These are phyloP conservation scores for Anniella stebbinsi DNA, from an alignment of 2,797 vertebrate genomes.

Conservation along the genomic window DNA sequence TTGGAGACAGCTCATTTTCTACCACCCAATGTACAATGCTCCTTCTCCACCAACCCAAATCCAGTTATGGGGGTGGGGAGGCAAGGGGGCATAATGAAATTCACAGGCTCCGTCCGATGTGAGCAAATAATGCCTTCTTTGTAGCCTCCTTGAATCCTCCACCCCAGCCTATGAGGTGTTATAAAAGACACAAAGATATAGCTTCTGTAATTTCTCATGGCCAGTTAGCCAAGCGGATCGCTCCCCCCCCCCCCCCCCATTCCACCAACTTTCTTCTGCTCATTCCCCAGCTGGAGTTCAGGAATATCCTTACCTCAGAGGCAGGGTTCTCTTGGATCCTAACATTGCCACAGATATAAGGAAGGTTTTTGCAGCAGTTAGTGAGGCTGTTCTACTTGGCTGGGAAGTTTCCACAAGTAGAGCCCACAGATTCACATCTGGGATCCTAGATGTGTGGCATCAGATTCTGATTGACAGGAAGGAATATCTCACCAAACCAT, in stretches of 20 bases:
- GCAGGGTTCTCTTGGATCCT: neutral
- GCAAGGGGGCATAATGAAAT: neutral
- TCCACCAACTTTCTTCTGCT: neutral
- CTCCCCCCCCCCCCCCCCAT: too few species aligned
- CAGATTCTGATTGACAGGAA: neutral
- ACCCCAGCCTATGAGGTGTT: too few species aligned
- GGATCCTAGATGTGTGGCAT: neutral
- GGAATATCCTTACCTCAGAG: neutral
- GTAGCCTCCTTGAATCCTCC: neutral
- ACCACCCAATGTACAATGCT: neutral
- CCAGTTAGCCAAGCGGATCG: too few species aligned
- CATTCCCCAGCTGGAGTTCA: neutral
- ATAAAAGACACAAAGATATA: neutral
- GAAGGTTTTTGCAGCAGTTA: neutral
- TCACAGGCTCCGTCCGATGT: too few species aligned
- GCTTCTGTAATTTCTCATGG: neutral
- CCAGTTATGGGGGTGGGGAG: neutral
- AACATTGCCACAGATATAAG: too few species aligned
- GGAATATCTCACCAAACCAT: neutral
- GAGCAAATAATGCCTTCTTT: neutral
- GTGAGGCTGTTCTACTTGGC: neutral
- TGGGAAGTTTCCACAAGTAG: neutral
- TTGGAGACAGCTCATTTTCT: neutral
- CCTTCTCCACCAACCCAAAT: neutral
- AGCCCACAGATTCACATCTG: neutral